phyloP scores from a whole-genome alignment of 1,140 invertebrate genomes.

The Ceratosolen fusciceps region DNA sequence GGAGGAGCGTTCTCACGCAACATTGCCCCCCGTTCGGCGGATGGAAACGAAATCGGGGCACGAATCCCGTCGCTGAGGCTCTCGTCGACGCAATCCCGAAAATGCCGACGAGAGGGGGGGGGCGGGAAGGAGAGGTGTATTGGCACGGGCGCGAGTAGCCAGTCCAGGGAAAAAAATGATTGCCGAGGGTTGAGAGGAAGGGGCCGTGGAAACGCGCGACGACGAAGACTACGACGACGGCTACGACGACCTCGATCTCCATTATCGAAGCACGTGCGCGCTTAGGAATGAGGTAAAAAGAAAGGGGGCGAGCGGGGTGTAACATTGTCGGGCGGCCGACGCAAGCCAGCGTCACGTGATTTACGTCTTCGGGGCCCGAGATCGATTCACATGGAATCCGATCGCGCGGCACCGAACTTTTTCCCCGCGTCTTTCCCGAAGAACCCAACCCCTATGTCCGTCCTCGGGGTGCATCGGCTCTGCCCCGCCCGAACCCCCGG shows the following conservation, averaged over 20 bases:
- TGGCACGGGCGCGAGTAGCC: neutral
- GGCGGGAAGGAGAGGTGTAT: neutral
- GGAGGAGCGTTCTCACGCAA: neutral
- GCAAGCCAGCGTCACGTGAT: constrained; percentile 18
- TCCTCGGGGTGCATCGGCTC: too few relatives aligned
- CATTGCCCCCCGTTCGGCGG: too few relatives aligned
- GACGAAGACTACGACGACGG: too few relatives aligned
- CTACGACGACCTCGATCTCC: constrained; percentile 31
- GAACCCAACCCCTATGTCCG: neutral
- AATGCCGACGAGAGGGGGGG: neutral
- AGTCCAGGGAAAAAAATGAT: constrained; percentile 5
- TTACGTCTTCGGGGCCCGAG: constrained; percentile 23
- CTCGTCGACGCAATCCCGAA: too few relatives aligned
- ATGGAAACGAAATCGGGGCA: neutral
- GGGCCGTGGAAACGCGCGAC: too few relatives aligned
- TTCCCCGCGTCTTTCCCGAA: too few relatives aligned
- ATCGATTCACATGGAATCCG: constrained; percentile 38
- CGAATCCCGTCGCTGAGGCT: too few relatives aligned
- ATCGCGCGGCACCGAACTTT: neutral
- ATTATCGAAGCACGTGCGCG: constrained; percentile 8
- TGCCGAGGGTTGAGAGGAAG: too few relatives aligned
- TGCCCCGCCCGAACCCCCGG: too few relatives aligned
- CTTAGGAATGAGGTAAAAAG: neutral
- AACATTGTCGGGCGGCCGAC: neutral
- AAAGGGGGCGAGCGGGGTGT: too few relatives aligned